Evolutionary conservation across 2,797 vertebrate genomes (phyloP).

Genomic region (Lagorchestes hirsutus): DNA sequence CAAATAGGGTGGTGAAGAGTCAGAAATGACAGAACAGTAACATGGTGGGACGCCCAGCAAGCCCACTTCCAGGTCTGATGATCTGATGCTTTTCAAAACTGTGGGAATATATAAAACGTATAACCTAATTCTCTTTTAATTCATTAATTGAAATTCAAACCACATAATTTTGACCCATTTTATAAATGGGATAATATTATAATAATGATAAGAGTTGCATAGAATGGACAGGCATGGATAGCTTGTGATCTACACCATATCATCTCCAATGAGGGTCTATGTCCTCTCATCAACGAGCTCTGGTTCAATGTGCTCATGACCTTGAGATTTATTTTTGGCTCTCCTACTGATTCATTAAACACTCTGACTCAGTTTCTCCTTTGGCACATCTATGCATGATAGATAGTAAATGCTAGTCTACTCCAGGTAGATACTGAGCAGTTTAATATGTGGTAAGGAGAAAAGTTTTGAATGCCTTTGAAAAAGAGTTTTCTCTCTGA

Average conservation of each 20-base stretch:
- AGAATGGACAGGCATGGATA: background rate
- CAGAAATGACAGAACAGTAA: background rate
- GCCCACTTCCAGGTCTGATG: background rate
- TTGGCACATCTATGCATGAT: too few relatives aligned
- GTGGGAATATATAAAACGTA: too few relatives aligned
- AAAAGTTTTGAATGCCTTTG: background rate
- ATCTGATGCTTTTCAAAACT: background rate
- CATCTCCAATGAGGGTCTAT: background rate
- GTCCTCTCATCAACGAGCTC: background rate
- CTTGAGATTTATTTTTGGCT: background rate
- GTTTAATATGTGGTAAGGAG: background rate
- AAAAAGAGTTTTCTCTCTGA: background rate
- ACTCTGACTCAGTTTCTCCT: conserved; percentile 6
- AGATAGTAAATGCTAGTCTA: background rate
- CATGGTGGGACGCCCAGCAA: too few relatives aligned
- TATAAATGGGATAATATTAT: background rate
- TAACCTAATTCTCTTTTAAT: background rate
- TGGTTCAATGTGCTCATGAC: background rate
- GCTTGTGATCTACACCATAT: background rate
- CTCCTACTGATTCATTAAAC: too few relatives aligned
- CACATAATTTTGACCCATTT: background rate
- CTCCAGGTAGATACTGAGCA: background rate
- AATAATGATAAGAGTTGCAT: background rate
- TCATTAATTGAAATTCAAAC: background rate
- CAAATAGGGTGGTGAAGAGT: background rate